A percentile compares a stretch with the other conserved stretches of the same genome.
phyloP scores from a whole-genome alignment of 2,888 invertebrate species.

The Leptodirus hochenwartii region DNA sequence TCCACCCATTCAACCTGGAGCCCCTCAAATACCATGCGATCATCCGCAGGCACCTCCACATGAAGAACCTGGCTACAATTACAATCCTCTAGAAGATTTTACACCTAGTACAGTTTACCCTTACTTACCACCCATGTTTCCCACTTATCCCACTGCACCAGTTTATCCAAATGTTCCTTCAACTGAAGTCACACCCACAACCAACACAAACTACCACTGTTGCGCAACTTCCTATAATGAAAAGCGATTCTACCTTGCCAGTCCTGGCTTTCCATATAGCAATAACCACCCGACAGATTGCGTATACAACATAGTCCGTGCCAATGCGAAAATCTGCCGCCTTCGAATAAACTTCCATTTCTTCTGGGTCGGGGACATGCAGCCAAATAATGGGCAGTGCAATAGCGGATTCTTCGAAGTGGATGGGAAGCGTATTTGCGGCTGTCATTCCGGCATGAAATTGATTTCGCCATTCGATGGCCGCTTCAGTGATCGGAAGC shows the following conservation, averaged over 20 bases:
- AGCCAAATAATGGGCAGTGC: slow-evolving; percentile 23
- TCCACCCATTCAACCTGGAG: too few relatives aligned
- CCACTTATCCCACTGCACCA: neutral
- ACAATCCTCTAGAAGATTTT: too few relatives aligned
- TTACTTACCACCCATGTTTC: too few relatives aligned
- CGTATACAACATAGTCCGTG: slow-evolving; percentile 30
- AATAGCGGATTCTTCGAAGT: slow-evolving; percentile 33
- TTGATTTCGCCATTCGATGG: slow-evolving; percentile 21
- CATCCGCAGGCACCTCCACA: too few relatives aligned
- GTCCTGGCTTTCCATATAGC: slow-evolving; percentile 36
- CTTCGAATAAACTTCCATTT: slow-evolving; percentile 34
- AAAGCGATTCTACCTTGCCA: slow-evolving; percentile 31
- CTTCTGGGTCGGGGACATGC: slow-evolving; percentile 31
- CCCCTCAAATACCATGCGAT: too few relatives aligned
- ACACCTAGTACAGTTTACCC: too few relatives aligned
- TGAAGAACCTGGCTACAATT: too few relatives aligned
- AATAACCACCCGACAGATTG: slow-evolving; percentile 28
- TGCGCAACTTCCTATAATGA: slow-evolving; percentile 27
- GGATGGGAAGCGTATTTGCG: slow-evolving; percentile 36
- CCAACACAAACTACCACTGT: slow-evolving; percentile 20
- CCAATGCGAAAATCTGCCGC: slow-evolving; percentile 30
- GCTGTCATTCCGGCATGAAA: slow-evolving; percentile 31
- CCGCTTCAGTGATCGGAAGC: slow-evolving; percentile 26
- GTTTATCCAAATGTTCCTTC: slow-evolving; percentile 6
- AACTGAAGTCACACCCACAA: slow-evolving; percentile 4